Evolutionary conservation across 1,140 invertebrate species (phyloP), one percentile per base, ranked within the genome.

Genomic region (Zelostemma sp.): DNA sequence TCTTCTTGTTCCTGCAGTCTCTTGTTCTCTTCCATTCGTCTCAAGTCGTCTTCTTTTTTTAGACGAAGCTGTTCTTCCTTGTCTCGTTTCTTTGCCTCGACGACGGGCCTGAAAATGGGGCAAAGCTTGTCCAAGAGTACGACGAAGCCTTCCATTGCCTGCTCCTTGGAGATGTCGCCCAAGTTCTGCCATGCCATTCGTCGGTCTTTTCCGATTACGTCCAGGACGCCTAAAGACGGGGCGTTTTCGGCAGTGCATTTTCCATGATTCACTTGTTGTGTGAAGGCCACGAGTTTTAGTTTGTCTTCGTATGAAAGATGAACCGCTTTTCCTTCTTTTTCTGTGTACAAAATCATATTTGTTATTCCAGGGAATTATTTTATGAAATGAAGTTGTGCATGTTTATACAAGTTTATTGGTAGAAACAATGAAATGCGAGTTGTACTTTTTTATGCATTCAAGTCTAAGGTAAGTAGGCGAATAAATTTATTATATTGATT

Each of bases 251-350:
- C 60, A 21, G 83, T 90, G 75, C 92, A 96, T 62, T 94, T 93
- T 4, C 97, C 97, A 86, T 96, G 91, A 6, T 88, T 88, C 4
- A 93, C 93, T 89, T 99, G 97, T 78, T 97, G 94, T 5, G 93
- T 95, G 73, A 95, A 94, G 1, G 96, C 97, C 8, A 98, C 92
- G 59, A 99, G 82, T 79, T 93, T 93, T 14, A 97, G 83, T 83
- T 97, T 95, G 78, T 98, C 95, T 82, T 96, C 92, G 84, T 98
- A 99, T 28, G 93, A 95, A 46, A 98, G 87, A 78, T 97, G 95
- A 28, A 98, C 88, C 48, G 96, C 95, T 85, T 97, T 98, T 6
- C 97, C 96, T 87, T 96, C 93, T 88, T 98, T 98, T 82, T 98
- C 97, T 97, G 83, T n/a, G 6, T 17, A 19, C 1, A 17, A 21